Percentiles rank a stretch among this genome's conserved stretches.
phyloP scores from a whole-genome alignment of 2,113 vertebrate genomes.

The Triplophysa siluroides region DNA sequence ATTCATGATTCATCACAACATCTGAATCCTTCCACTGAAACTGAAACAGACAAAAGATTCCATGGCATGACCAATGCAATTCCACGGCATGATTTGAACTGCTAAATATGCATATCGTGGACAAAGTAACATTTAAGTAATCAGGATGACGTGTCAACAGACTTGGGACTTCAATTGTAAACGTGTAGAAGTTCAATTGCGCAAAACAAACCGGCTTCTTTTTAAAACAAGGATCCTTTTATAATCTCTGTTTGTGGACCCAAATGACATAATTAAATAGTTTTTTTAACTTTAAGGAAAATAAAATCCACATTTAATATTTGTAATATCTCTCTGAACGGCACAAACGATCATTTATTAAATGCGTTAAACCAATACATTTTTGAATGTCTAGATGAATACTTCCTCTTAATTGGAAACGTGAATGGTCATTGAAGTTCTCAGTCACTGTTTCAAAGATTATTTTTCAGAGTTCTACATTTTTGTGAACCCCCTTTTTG shows the following conservation, averaged over 20 bases:
- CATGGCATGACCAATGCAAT: not conserved
- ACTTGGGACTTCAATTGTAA: conserved; percentile 66
- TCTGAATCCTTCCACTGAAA: not conserved
- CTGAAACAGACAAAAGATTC: not conserved
- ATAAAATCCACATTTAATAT: too few relatives aligned
- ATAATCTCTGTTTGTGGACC: not conserved
- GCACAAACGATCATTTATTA: too few relatives aligned
- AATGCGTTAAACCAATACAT: too few relatives aligned
- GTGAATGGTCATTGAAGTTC: too few relatives aligned
- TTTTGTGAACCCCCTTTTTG: too few relatives aligned
- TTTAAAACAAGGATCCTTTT: not conserved
- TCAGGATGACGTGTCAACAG: conserved; percentile 68
- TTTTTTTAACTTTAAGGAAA: too few relatives aligned
- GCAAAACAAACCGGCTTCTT: conserved; percentile 49
- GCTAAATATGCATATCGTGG: not conserved
- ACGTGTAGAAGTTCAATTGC: conserved; percentile 56
- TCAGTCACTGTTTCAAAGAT: too few relatives aligned
- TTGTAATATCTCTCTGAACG: too few relatives aligned
- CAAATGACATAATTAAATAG: too few relatives aligned
- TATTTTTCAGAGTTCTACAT: too few relatives aligned
- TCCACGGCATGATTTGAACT: not conserved
- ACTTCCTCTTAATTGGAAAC: too few relatives aligned
- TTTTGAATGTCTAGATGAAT: too few relatives aligned
- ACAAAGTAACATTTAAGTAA: not conserved
- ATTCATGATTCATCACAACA: not conserved